Base-by-base conservation (phyloP, 2,888 invertebrate species). In the Orgyia antiqua region DNA sequence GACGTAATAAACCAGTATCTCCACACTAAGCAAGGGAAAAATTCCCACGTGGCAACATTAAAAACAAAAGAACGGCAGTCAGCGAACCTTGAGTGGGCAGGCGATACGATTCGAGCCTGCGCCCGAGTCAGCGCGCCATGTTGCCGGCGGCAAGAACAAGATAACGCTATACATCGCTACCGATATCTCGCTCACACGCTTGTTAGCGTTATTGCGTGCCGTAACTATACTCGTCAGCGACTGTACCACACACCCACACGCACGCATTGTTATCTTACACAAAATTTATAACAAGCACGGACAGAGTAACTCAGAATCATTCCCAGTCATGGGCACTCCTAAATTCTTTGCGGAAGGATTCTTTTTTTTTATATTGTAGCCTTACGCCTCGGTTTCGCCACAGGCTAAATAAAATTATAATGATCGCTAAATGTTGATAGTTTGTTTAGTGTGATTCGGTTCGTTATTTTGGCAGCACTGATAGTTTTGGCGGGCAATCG, bases 61-160 rank as follows among this genome's bases (percentile, higher is more conserved):
- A 77, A 78, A 84, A 87, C 86, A 87, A 87, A 87, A 87, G 87
- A 86, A 84, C 83, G 86, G 82, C 87, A 87, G 87, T 87, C 87
- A 87, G 87, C 87, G 87, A 87, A 87, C 87, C 87, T 87, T 87
- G 87, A 89, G 89, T 89, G 88, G 88, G 87, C 82, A 83, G 87
- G 83, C 87, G 83, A 87, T 86, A 83, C 80, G 83, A 82, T 82
- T 80, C 88, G 89, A 89, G 89, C 82, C 88, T 89, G 89, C 89
- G 89, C 89, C 88, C 88, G 84, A 83, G 83, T 80, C 79, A 70
- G 68, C 76, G 75, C 82, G 84, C 86, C 86, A 86, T 84, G 76
- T 82, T 86, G 80, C 74, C 73, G 70, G 62, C 68, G 68, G 76
- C 60, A 38, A 45, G 57, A 78, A 36, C 33, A 66, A 34, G 75